Evolutionary conservation across 2,113 vertebrate genomes (phyloP).

Genomic region (Plectropomus leopardus): DNA sequence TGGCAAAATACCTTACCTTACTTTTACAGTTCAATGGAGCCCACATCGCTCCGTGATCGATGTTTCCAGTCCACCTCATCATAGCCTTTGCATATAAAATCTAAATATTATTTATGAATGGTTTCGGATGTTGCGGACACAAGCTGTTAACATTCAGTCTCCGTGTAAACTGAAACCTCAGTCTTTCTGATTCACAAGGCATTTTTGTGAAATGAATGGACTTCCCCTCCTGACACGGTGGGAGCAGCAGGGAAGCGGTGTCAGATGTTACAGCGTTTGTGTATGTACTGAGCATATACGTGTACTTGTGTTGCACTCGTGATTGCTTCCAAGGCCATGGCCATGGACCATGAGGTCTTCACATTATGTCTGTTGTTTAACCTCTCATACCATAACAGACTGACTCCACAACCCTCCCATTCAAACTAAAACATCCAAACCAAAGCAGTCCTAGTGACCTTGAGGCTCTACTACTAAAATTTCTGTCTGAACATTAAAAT

Average conservation of each 20-base stretch:
- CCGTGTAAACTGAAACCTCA: slow-evolving; percentile 73
- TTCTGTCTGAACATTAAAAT: slow-evolving; percentile 1
- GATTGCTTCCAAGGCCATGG: slow-evolving; percentile 29
- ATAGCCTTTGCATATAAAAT: slow-evolving; percentile 50
- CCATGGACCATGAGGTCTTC: slow-evolving; percentile 46
- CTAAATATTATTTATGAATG: slow-evolving; percentile 74
- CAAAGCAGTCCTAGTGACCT: slow-evolving; percentile 9
- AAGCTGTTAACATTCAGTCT: slow-evolving; percentile 64
- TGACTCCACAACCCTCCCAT: slow-evolving; percentile 36
- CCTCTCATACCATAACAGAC: slow-evolving; percentile 24
- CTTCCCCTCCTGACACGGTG: slow-evolving; percentile 71
- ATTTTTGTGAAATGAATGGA: slow-evolving; percentile 72
- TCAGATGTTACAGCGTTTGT: slow-evolving; percentile 65
- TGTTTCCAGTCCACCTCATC: slow-evolving; percentile 37
- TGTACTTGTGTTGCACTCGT: slow-evolving; percentile 8
- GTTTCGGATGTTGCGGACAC: slow-evolving; percentile 59
- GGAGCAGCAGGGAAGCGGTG: slow-evolving; percentile 69
- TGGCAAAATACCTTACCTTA: slow-evolving; percentile 29
- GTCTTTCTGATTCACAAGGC: slow-evolving; percentile 67
- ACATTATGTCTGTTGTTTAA: slow-evolving; percentile 43
- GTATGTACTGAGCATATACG: slow-evolving; percentile 19
- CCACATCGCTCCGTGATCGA: slow-evolving; percentile 37
- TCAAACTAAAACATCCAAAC: slow-evolving; percentile 24
- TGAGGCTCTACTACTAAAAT: background rate
- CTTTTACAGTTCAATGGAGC: slow-evolving; percentile 27